phyloP scores from a whole-genome alignment of 2,888 invertebrate species.

The Ephialtes manifestator region DNA sequence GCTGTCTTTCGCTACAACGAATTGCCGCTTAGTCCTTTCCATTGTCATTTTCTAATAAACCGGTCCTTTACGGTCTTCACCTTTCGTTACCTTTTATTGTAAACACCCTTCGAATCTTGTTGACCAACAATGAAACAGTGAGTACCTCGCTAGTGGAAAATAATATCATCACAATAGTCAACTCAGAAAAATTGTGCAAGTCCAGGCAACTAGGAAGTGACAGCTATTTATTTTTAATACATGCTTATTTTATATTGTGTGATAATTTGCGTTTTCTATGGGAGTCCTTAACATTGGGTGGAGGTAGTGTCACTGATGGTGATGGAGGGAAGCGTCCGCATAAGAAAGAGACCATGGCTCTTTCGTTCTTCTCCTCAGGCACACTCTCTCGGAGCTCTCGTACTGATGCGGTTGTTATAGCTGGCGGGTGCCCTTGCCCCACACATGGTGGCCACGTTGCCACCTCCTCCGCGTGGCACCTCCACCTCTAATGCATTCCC shows the following conservation, averaged over 20 bases:
- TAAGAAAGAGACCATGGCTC: background rate
- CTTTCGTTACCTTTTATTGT: slow-evolving; percentile 48
- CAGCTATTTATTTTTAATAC: no score
- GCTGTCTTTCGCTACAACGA: slow-evolving; percentile 58
- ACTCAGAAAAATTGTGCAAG: no score
- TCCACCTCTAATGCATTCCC: slow-evolving; percentile 81
- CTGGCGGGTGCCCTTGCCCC: slow-evolving; percentile 58
- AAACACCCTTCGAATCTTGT: slow-evolving; percentile 47
- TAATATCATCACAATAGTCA: background rate
- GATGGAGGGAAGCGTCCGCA: background rate
- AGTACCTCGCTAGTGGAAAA: background rate
- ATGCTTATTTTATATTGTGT: no score
- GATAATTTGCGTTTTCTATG: background rate
- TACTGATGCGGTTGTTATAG: slow-evolving; percentile 19
- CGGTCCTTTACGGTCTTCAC: slow-evolving; percentile 48
- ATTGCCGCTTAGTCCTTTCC: slow-evolving; percentile 60
- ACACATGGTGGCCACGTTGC: slow-evolving; percentile 84
- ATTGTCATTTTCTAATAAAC: slow-evolving; percentile 65
- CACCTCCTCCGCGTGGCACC: slow-evolving; percentile 70
- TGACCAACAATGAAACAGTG: background rate
- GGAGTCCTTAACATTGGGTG: background rate
- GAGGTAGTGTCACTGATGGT: background rate
- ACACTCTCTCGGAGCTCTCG: background rate
- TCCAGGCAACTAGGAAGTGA: no score
- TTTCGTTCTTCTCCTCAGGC: slow-evolving; percentile 7